Evolutionary conservation across 2,797 vertebrate genomes (phyloP), one percentile per base, ranked within the genome.

Genomic region (Bovichtus diacanthus): DNA sequence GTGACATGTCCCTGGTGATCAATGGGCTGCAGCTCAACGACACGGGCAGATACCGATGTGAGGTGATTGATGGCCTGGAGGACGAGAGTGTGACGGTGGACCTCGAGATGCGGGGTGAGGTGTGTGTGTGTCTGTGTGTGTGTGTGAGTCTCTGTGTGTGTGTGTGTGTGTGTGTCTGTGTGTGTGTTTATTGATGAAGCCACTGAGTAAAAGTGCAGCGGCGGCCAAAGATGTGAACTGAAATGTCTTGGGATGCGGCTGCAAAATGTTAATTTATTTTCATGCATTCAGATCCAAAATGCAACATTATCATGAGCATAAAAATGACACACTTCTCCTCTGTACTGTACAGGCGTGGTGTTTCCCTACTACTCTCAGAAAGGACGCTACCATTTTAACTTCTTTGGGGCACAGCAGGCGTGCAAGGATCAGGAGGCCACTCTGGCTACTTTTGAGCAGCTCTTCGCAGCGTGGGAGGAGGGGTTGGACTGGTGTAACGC

Each of bases 401-500:
- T 96, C 93, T 93, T 92, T 0, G 93, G 90, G 75, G 98, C 97
- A 23, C 91, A 96, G 55, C 87, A 51, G 80, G 95, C 85, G 0
- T 99, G 98, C 47, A 93, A 86, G 84, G 94, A 95, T 25, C 98
- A 99, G 83, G 97, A 93, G 0, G 94, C 97, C 1, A 87, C 93
- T 39, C 92, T 99, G 12, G 97, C 97, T 34, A 96, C 95, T 1
- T 97, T 97, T 11, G 94, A 97, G 84, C 97, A 99, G 95, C 95
- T 99, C 18, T 97, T 96, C 87, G 69, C 92, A 36, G 95, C 96
- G 8, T 99, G 97, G 97, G 95, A 95, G 19, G 96, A 97, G 13
- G 97, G 97, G 2, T 89, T 99, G 2, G 96, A 98, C 89, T 99
- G 98, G 97, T 99, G 98, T 79, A 99, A 97, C 0, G 97, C 97